These are phyloP conservation scores for Leptodactylus fallax DNA, from an alignment of 2,797 vertebrate genomes.

Conservation along the genomic window DNA sequence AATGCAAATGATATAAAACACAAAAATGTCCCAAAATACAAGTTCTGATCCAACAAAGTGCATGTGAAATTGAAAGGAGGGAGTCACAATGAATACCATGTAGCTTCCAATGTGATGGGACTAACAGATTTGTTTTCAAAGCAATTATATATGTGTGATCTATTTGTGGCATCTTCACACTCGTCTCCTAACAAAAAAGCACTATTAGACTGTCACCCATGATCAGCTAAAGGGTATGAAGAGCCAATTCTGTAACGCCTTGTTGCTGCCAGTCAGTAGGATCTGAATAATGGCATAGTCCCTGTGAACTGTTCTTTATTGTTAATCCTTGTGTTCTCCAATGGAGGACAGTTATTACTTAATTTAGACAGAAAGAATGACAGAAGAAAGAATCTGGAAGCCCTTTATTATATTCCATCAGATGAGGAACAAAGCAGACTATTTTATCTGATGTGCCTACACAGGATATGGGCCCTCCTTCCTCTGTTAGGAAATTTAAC, in stretches of 20 bases:
- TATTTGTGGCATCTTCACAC: conserved; percentile 70
- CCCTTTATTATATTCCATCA: conserved; percentile 41
- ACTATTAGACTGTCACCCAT: conserved; percentile 72
- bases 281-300: conserved; percentile 66
- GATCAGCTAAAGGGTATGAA: conserved; percentile 65
- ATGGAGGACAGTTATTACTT: conserved; percentile 55
- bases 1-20: too few relatives aligned
- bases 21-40: too few relatives aligned
- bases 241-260: conserved; percentile 64
- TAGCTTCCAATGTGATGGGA: background rate
- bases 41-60: too few relatives aligned
- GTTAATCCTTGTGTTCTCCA: conserved; percentile 58
- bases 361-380: conserved; percentile 64
- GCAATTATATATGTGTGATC: conserved; percentile 72
- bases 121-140: conserved; percentile 54
- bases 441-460: conserved; percentile 39
- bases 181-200: conserved; percentile 70
- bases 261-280: conserved; percentile 67
- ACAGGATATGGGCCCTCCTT: conserved; percentile 41
- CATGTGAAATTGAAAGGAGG: too few relatives aligned
- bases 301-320: conserved; percentile 40
- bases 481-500: conserved; percentile 42
- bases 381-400: conserved; percentile 43
- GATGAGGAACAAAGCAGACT: conserved; percentile 33
- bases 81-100: too few relatives aligned